phyloP scores from a whole-genome alignment of 1,140 invertebrate species.

The Oryctes rhinoceros region DNA sequence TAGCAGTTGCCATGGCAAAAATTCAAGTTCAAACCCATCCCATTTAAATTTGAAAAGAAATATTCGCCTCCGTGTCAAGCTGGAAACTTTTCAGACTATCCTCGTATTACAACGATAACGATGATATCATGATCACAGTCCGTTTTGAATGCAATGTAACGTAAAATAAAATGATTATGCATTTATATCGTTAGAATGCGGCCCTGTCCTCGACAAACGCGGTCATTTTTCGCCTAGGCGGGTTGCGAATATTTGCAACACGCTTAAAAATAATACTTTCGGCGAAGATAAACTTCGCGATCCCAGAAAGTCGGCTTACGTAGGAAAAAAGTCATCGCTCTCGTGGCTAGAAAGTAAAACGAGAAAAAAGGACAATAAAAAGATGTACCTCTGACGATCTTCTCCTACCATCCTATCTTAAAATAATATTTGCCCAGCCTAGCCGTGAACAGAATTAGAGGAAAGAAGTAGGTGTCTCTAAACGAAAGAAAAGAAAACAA shows the following conservation, averaged over 20 bases:
- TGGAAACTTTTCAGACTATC: too few relatives aligned
- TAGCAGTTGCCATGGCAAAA: too few relatives aligned
- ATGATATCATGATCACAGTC: too few relatives aligned
- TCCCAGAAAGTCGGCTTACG: conserved; percentile 27
- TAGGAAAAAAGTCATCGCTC: conserved; percentile 25
- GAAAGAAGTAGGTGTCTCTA: conserved; percentile 28
- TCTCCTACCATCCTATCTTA: conserved; percentile 8
- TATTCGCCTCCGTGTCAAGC: too few relatives aligned
- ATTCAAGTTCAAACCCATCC: too few relatives aligned
- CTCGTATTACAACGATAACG: too few relatives aligned
- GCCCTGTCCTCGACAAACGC: neutral
- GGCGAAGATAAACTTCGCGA: conserved; percentile 1
- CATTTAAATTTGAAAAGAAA: too few relatives aligned
- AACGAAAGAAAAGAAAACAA: conserved; percentile 26
- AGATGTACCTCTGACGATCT: conserved; percentile 1
- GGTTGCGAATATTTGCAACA: conserved; percentile 20
- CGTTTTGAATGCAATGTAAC: too few relatives aligned
- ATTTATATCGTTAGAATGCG: neutral
- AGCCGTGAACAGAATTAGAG: conserved; percentile 11
- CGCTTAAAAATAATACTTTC: conserved; percentile 28
- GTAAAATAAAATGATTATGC: too few relatives aligned
- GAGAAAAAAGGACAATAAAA: conserved; percentile 4
- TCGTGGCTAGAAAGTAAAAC: neutral
- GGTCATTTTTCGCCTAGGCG: neutral
- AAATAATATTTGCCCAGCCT: conserved; percentile 35